A percentile compares a stretch with the other conserved stretches of the same genome.
Conservation (phyloP, 64 coral and sea anemone species). For the Pocillopora verrucosa region DNA sequence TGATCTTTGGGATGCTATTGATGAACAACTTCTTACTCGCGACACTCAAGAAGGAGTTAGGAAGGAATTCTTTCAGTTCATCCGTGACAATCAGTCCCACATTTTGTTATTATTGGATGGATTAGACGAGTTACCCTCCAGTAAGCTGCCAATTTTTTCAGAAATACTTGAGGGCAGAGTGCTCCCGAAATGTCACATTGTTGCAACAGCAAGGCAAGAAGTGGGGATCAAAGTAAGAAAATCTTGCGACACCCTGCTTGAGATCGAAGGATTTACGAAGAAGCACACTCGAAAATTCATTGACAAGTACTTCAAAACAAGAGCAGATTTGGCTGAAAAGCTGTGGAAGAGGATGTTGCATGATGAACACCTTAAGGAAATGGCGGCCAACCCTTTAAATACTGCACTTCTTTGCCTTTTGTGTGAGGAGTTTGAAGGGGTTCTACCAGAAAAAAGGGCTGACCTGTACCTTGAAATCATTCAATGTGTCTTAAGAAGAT, state of each 20-base stretch:
- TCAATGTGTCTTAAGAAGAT: conserved; percentile 4
- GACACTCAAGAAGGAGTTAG: conserved; percentile 3
- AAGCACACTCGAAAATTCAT: not conserved
- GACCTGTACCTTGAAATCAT: not conserved
- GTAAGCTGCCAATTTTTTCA: not conserved
- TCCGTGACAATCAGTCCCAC: conserved; percentile 1
- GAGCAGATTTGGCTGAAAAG: not conserved
- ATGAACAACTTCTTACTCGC: conserved; percentile 8
- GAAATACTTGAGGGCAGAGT: not conserved
- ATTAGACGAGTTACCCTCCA: not conserved
- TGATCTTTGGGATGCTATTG: conserved; percentile 7
- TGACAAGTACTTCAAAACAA: not conserved
- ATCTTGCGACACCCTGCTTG: conserved; percentile 2
- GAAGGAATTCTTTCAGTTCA: not conserved
- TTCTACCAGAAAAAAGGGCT: not conserved
- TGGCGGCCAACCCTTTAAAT: not conserved
- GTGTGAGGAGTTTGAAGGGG: not conserved
- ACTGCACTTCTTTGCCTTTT: not conserved
- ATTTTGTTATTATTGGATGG: conserved; percentile 37
- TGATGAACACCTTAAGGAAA: not conserved
- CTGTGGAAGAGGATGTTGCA: not conserved
- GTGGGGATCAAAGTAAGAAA: not conserved
- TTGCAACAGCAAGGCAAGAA: conserved; percentile 5
- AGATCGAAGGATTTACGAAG: conserved; percentile 10
- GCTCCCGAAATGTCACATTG: not conserved